These are phyloP conservation scores for Allacma fusca DNA, from an alignment of 2,888 invertebrate species.

Conservation along the genomic window DNA sequence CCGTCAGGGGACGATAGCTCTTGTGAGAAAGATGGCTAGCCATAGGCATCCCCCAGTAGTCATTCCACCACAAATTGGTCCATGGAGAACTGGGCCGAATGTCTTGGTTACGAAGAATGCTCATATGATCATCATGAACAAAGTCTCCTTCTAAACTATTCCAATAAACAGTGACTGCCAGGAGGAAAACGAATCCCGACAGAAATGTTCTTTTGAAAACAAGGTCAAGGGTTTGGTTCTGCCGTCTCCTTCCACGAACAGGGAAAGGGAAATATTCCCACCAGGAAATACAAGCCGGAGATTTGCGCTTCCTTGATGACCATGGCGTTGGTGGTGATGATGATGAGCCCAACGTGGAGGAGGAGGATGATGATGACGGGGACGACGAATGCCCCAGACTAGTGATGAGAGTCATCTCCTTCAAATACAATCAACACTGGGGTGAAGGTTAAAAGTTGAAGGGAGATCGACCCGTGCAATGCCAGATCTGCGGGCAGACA, in stretches of 20 bases:
- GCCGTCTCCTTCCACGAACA: neutral
- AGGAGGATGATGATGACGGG: conserved; percentile 14
- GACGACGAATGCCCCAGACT: conserved; percentile 9
- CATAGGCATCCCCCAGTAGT: conserved; percentile 92
- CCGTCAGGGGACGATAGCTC: conserved; percentile 84
- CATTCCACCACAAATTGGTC: conserved; percentile 74
- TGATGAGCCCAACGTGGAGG: neutral
- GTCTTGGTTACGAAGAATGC: conserved; percentile 81
- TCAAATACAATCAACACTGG: neutral
- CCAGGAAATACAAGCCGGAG: conserved; percentile 6
- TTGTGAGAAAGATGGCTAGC: conserved; percentile 82
- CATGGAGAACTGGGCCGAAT: conserved; percentile 75
- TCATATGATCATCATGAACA: conserved; percentile 88
- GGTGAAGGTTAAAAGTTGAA: conserved; percentile 21
- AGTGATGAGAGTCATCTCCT: conserved; percentile 25
- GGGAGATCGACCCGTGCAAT: neutral
- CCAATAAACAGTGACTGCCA: conserved; percentile 66
- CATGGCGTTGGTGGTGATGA: conserved; percentile 20
- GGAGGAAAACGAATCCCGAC: conserved; percentile 71
- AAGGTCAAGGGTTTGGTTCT: conserved; percentile 26
- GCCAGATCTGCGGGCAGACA: neutral
- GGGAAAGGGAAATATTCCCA: conserved; percentile 2
- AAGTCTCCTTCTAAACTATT: conserved; percentile 82
- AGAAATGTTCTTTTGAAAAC: conserved; percentile 2
- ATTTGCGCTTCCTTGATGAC: conserved; percentile 22